Percentiles rank a stretch among this genome's conserved stretches.
phyloP scores from a whole-genome alignment of 2,797 vertebrate genomes.

The Pachyuromys duprasi region DNA sequence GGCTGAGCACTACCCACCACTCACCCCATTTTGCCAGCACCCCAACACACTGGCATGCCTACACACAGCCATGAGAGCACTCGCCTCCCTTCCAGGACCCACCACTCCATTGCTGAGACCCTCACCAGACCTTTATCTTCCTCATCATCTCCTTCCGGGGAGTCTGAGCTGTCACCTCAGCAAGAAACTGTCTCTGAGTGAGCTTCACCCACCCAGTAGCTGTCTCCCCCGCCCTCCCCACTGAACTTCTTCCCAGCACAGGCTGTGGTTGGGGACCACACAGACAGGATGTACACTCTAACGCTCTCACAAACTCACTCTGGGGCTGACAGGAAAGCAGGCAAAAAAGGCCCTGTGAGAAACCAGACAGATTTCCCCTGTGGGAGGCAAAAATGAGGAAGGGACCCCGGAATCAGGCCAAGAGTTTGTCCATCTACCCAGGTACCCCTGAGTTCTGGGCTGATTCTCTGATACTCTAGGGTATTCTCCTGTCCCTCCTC shows the following conservation, averaged over 20 bases:
- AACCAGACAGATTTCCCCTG: neutral
- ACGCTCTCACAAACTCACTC: neutral
- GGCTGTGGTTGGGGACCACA: constrained; percentile 58
- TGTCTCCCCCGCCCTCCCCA: neutral
- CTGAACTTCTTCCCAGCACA: neutral
- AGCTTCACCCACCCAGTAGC: neutral
- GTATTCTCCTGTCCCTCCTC: neutral
- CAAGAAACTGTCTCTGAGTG: neutral
- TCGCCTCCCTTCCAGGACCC: neutral
- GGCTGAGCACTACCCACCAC: too few species aligned
- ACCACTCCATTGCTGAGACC: neutral
- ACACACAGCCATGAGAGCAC: neutral
- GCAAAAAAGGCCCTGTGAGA: neutral
- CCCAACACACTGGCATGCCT: neutral
- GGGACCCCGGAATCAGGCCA: neutral
- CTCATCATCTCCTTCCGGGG: constrained; percentile 16
- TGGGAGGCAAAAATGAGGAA: neutral
- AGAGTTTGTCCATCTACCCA: neutral
- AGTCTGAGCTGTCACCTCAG: neutral
- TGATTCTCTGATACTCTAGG: neutral
- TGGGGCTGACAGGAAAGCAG: neutral
- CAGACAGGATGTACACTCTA: constrained; percentile 56
- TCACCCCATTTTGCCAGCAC: neutral
- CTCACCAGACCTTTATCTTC: constrained; percentile 58
- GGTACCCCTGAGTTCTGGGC: neutral